Percentiles rank a stretch among this genome's conserved stretches.
These are phyloP conservation scores for Cassiopea andromeda DNA, from an alignment of 30 jellyfish, hydroid and myxozoan genomes.

Conservation along the genomic window DNA sequence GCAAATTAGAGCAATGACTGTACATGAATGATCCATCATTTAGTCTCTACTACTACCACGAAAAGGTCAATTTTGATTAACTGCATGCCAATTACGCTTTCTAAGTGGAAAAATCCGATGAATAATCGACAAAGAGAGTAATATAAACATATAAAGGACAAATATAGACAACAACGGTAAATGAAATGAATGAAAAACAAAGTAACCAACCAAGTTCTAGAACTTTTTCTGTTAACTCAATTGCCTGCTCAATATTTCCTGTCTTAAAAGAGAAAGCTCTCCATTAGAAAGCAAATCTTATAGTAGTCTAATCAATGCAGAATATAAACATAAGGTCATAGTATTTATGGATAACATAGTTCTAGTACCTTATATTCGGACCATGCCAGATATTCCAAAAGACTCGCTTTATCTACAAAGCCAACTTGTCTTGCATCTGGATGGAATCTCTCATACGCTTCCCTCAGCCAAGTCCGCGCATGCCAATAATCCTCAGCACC, in stretches of 20 bases:
- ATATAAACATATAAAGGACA: too few relatives aligned
- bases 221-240: slow-evolving; percentile 70
- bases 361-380: slow-evolving; percentile 73
- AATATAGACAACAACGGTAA: not conserved
- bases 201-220: slow-evolving; percentile 54
- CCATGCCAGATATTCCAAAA: slow-evolving; percentile 92
- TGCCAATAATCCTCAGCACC: slow-evolving; percentile 80
- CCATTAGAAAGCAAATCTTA: not conserved
- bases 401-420: slow-evolving; percentile 76
- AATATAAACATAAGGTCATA: too few relatives aligned
- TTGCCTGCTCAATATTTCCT: slow-evolving; percentile 90
- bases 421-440: slow-evolving; percentile 79
- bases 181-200: not conserved
- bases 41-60: too few relatives aligned
- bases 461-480: slow-evolving; percentile 80
- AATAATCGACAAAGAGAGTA: too few relatives aligned
- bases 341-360: too few relatives aligned
- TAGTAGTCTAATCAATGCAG: not conserved
- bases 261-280: slow-evolving; percentile 21
- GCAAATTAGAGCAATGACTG: not conserved
- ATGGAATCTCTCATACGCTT: slow-evolving; percentile 86
- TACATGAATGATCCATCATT: too few relatives aligned
- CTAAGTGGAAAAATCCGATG: too few relatives aligned
- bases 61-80: too few relatives aligned
- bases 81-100: too few relatives aligned